phyloP scores from a whole-genome alignment of 2,888 invertebrate species.

The Diarsia dahlii region DNA sequence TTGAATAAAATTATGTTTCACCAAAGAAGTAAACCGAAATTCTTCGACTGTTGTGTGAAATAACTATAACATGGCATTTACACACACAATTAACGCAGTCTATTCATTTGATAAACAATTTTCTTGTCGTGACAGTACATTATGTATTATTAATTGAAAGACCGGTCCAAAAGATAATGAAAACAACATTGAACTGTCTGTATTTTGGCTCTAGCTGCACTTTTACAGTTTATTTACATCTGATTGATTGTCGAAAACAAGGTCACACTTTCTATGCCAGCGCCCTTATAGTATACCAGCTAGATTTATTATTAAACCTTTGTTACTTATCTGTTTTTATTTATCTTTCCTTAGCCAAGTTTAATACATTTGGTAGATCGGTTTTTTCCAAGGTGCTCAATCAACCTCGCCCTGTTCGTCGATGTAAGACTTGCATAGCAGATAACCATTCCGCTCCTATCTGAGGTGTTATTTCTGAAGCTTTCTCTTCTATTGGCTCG shows the following conservation, averaged over 20 bases:
- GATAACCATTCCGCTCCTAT: too few species aligned
- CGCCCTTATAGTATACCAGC: not conserved
- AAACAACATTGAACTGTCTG: constrained; percentile 3
- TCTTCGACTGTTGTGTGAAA: too few species aligned
- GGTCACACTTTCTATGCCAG: constrained; percentile 10
- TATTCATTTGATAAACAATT: too few species aligned
- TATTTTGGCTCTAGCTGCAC: constrained; percentile 26
- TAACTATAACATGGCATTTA: too few species aligned
- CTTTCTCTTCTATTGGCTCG: too few species aligned
- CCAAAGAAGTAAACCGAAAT: too few species aligned
- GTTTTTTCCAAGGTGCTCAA: not conserved
- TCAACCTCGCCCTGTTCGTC: not conserved
- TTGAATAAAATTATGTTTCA: too few species aligned
- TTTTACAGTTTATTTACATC: constrained; percentile 20
- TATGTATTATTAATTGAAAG: not conserved
- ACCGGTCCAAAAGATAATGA: not conserved
- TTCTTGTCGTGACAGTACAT: not conserved
- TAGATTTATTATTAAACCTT: not conserved
- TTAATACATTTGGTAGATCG: too few species aligned
- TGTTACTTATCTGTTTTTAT: not conserved
- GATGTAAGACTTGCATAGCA: not conserved
- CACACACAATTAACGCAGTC: too few species aligned
- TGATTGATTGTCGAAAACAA: constrained; percentile 16
- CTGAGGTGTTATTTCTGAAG: too few species aligned
- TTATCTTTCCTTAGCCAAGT: not conserved